Percentiles rank a stretch among this genome's conserved stretches.
phyloP scores from a whole-genome alignment of 2,888 invertebrate genomes.

The Platycheirus rosarum region DNA sequence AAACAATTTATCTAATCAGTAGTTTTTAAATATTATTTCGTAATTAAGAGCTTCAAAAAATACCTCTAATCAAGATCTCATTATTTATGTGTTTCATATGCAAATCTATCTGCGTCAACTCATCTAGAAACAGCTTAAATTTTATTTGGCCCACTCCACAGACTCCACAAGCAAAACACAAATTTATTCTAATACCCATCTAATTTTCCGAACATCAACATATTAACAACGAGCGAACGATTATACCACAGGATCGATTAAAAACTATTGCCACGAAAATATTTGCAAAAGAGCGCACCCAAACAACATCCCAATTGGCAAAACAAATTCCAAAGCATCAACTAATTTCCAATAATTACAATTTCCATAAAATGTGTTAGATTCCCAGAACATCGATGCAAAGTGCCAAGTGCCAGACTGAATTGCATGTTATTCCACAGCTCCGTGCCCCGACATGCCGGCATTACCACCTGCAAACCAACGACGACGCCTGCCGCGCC shows the following conservation, averaged over 20 bases:
- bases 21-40: too few species aligned
- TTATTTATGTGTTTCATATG: not conserved
- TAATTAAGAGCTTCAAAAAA: too few species aligned
- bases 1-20: too few species aligned
- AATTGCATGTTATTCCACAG: conserved; percentile 48
- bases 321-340: conserved; percentile 52
- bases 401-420: conserved; percentile 63
- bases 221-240: conserved; percentile 55
- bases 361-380: conserved; percentile 62
- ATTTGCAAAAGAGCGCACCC: conserved; percentile 38
- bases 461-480: conserved; percentile 31
- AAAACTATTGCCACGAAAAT: conserved; percentile 49
- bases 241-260: conserved; percentile 43
- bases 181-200: conserved; percentile 4
- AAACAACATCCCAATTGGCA: conserved; percentile 15
- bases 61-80: not conserved
- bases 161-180: conserved; percentile 9
- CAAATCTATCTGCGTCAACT: not conserved
- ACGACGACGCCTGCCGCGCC: not conserved
- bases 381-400: conserved; percentile 47
- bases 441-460: conserved; percentile 10
- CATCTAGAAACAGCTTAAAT: conserved; percentile 6
- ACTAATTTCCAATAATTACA: conserved; percentile 62
- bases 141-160: not conserved
- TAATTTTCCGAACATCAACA: conserved; percentile 53